These are phyloP conservation scores for Luscinia luscinia DNA, from an alignment of 2,797 vertebrate genomes.

Conservation along the genomic window DNA sequence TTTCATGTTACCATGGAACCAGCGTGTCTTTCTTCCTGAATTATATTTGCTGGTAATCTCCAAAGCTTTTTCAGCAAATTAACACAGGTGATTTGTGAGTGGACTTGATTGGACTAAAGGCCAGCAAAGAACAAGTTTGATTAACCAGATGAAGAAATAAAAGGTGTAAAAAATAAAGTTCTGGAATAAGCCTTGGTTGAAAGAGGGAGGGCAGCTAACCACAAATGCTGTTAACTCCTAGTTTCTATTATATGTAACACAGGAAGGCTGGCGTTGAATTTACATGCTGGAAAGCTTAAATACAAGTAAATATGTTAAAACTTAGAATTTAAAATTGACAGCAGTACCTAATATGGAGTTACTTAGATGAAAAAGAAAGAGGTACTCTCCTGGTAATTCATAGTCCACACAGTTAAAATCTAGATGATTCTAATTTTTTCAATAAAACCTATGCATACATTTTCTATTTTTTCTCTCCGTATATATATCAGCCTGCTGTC, in stretches of 20 bases:
- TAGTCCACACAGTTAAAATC: background rate
- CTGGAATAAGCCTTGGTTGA: background rate
- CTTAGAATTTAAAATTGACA: background rate
- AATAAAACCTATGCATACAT: background rate
- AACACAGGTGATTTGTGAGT: conserved; percentile 56
- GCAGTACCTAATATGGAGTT: background rate
- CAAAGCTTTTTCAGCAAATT: conserved; percentile 57
- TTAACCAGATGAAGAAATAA: conserved; percentile 42
- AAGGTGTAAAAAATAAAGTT: conserved; percentile 19
- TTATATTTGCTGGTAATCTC: conserved; percentile 69
- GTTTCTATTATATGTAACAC: background rate
- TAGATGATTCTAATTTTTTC: background rate
- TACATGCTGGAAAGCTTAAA: background rate
- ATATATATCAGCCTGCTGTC: background rate
- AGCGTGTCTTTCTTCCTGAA: conserved; percentile 63
- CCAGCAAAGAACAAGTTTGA: background rate
- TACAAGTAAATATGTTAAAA: background rate
- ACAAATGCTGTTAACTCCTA: background rate
- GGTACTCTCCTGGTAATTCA: background rate
- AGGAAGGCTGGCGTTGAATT: background rate
- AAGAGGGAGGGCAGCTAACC: background rate
- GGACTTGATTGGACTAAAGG: background rate
- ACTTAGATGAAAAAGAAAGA: background rate
- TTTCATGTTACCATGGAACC: conserved; percentile 74
- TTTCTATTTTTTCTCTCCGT: background rate